Conservation (phyloP, 2,113 vertebrate genomes). For the Callospermophilus lateralis region DNA sequence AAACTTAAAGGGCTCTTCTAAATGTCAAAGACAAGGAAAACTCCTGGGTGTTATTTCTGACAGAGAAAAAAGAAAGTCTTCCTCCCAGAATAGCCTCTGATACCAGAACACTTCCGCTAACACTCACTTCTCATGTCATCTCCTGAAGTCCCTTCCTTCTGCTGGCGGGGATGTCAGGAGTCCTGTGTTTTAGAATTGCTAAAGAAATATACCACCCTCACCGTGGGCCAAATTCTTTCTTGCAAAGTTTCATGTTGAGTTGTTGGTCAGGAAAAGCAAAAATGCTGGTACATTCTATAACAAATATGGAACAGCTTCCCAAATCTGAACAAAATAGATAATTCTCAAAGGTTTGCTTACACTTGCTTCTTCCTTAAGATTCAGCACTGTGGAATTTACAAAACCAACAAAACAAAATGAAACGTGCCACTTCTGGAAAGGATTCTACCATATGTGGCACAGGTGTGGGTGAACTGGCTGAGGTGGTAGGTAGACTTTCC, state of each 20-base stretch:
- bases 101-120: background rate
- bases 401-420: background rate
- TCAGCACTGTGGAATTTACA: background rate
- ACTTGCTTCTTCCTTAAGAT: background rate
- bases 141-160: background rate
- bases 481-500: background rate
- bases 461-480: background rate
- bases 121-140: background rate
- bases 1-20: background rate
- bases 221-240: background rate
- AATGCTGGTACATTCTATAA: background rate
- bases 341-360: background rate
- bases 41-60: background rate
- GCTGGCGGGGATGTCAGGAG: background rate
- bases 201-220: background rate
- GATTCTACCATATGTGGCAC: background rate
- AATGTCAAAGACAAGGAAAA: constrained; percentile 31
- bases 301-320: background rate
- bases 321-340: background rate
- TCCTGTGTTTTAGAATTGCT: background rate
- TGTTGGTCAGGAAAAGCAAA: background rate
- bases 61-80: background rate
- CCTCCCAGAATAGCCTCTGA: background rate
- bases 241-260: background rate
- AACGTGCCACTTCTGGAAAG: background rate